A percentile compares a stretch with the other conserved stretches of the same genome.
Conservation (phyloP, 2,797 vertebrate species). For the Acanthurus tractus region DNA sequence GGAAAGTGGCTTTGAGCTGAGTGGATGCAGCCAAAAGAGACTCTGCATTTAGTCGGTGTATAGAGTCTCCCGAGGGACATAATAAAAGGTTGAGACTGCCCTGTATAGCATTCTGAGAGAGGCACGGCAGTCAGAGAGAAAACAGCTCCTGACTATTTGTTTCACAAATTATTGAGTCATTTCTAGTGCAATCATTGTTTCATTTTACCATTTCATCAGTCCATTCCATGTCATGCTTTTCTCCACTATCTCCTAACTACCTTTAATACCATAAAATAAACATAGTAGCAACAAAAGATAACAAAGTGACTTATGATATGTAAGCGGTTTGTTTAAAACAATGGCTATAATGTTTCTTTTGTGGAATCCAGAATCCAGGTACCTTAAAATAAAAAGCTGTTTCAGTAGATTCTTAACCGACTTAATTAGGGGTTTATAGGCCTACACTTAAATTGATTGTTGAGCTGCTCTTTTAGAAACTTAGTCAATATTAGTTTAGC, state of each 20-base stretch:
- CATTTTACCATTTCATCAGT: not conserved
- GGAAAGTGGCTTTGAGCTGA: constrained; percentile 49
- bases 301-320: no score
- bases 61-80: constrained; percentile 25
- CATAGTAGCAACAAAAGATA: no score
- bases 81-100: not conserved
- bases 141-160: not conserved
- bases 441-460: no score
- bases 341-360: no score
- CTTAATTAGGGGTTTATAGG: no score
- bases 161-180: not conserved
- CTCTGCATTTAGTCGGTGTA: constrained; percentile 29
- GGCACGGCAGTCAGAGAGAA: constrained; percentile 7
- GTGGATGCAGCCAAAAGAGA: constrained; percentile 48
- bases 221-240: not conserved
- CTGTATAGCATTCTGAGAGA: not conserved
- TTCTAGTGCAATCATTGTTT: not conserved
- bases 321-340: no score
- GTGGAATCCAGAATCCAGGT: no score
- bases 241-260: not conserved
- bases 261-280: no score
- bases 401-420: no score
- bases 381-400: not conserved
- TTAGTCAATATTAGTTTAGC: no score
- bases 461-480: not conserved